Evolutionary conservation across 2,113 vertebrate genomes (phyloP).

Genomic region (Dryoscopus gambensis): DNA sequence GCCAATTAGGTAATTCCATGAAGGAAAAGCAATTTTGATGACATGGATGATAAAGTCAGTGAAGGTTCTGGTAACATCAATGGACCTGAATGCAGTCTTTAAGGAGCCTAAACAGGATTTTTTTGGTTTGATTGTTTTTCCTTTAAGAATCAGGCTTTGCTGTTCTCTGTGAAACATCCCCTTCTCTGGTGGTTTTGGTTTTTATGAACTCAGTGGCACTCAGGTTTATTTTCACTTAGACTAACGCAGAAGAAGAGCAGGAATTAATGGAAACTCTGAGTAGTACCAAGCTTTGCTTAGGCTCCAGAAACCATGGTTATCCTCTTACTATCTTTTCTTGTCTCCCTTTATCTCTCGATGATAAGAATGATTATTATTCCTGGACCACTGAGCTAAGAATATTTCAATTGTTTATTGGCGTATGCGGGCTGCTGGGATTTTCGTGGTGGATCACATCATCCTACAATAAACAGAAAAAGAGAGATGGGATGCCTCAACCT

Average conservation of each 20-base stretch:
- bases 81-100: not conserved
- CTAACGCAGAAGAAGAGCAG: not conserved
- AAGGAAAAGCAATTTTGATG: not conserved
- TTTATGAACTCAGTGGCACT: not conserved
- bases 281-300: not conserved
- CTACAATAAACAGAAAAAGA: slow-evolving; percentile 32
- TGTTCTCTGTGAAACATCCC: not conserved
- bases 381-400: not conserved
- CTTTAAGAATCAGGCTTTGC: not conserved
- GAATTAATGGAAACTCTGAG: not conserved
- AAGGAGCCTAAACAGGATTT: not conserved
- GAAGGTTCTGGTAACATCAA: not conserved
- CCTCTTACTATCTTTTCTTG: not conserved
- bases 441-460: not conserved
- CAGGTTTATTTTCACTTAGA: not conserved
- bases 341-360: not conserved
- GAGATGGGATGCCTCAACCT: not conserved
- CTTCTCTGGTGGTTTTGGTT: rapidly evolving
- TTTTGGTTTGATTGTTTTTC: not conserved
- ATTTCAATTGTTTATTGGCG: slow-evolving; percentile 40
- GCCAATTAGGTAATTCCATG: not conserved
- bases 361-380: slow-evolving; percentile 43
- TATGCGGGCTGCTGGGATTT: slow-evolving; percentile 4
- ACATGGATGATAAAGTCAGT: not conserved
- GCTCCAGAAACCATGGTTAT: not conserved